Base-by-base conservation (phyloP, 92 coral and sea anemone species). In the Siderastrea radians region DNA sequence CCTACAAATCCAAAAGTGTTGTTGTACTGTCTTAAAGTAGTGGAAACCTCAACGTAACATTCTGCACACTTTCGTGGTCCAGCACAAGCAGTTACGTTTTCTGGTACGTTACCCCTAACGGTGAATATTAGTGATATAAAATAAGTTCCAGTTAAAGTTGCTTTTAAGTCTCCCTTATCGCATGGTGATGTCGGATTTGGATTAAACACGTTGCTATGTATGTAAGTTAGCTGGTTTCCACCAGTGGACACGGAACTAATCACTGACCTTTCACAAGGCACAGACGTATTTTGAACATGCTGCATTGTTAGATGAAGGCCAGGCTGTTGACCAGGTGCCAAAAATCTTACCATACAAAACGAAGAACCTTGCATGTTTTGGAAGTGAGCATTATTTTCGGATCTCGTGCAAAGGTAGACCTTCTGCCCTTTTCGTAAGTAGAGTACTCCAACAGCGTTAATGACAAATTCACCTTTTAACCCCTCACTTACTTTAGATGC, bases 391-490 rank as follows among this genome's bases (percentile, higher is more conserved):
- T 26, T 26, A 26, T 26, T 26, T 26, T 26, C 74, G 0, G 90
- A 84, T 45, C 11, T 3, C 47, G 66, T 16, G 68, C 92, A 88
- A 13, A 75, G 75, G 17, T 3, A 16, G n/a, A 92, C 61, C 5
- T 49, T n/a, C 70, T 78, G 86, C 45, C 90, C 92, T 70, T 74
- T 88, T 4, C 80, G 81, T 12, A 92, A 55, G 74, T 84, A 92
- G 1, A 92, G 73, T 17, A 88, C 85, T 5, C 90, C 92, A 85
- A 88, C 88, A 5, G 86, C 89, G 19, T 77, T 75, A 1, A 92
- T 65, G 3, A 72, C 87, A 84, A 92, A 84, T 0, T 16, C 2
- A 9, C 49, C 66, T 15, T 4, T 1, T 3, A 3, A 6, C 1
- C 70, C 90, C 44, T 84, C 77, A 15, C 87, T 44, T 3, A 62